A percentile compares a stretch with the other conserved stretches of the same genome.
phyloP scores from a whole-genome alignment of 2,113 vertebrate species.

The Antechinus stuartii region DNA sequence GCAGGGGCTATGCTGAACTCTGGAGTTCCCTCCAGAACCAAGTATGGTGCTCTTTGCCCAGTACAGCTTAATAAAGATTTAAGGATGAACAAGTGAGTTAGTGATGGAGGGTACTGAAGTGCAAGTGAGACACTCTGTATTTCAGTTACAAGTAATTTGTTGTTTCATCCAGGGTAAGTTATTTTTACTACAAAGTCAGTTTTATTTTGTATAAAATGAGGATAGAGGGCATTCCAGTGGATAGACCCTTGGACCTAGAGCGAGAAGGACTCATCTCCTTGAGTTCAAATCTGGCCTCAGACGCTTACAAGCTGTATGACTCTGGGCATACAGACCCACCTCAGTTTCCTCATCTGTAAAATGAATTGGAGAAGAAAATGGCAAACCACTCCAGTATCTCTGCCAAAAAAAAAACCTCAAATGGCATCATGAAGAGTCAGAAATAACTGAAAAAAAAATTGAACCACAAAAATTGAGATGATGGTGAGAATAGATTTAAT shows the following conservation, averaged over 20 bases:
- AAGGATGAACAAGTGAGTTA: not conserved
- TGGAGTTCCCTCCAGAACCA: not conserved
- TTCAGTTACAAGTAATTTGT: not conserved
- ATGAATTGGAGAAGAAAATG: not conserved
- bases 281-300: not conserved
- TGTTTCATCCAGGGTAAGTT: not conserved
- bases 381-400: not conserved
- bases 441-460: not conserved
- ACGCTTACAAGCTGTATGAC: not conserved
- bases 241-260: not conserved
- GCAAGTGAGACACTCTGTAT: not conserved
- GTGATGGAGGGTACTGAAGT: not conserved
- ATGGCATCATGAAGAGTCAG: not conserved
- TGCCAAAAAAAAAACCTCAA: not conserved
- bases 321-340: not conserved
- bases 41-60: not conserved
- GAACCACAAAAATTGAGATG: not conserved
- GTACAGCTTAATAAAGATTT: not conserved
- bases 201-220: not conserved
- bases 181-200: not conserved
- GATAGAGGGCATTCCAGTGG: not conserved
- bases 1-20: not conserved
- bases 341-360: not conserved
- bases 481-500: not conserved
- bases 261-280: not conserved